These are phyloP conservation scores for Sardinella longiceps DNA, from an alignment of 2,797 vertebrate species.

Conservation along the genomic window DNA sequence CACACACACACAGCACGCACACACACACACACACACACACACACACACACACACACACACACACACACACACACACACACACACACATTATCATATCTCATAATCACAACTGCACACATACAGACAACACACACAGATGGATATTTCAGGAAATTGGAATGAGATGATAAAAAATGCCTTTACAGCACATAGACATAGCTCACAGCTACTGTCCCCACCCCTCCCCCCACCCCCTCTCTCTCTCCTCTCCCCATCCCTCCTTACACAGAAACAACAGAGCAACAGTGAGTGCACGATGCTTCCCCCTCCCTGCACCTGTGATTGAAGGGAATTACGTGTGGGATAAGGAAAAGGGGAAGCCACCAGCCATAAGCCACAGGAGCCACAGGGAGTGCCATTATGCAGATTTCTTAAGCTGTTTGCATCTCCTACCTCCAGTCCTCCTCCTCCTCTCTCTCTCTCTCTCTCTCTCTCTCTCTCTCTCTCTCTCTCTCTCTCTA, in stretches of 20 bases:
- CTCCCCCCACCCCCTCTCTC: neutral
- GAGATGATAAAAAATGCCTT: neutral
- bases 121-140: neutral
- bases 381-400: neutral
- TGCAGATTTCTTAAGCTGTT: slow-evolving; percentile 11
- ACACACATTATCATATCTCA: too few species aligned
- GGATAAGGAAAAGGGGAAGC: neutral
- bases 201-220: neutral
- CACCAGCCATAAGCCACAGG: neutral
- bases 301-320: slow-evolving; percentile 20
- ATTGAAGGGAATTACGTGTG: neutral
- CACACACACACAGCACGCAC: neutral
- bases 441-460: neutral
- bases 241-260: neutral
- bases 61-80: neutral
- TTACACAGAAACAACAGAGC: neutral
- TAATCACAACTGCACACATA: neutral
- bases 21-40: neutral
- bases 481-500: neutral
- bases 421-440: neutral
- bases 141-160: slow-evolving; percentile 22
- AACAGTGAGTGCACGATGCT: neutral
- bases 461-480: neutral
- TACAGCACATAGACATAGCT: neutral
- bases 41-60: neutral